These are phyloP conservation scores for Montipora foliosa DNA, from an alignment of 64 coral and sea anemone genomes.

Conservation along the genomic window DNA sequence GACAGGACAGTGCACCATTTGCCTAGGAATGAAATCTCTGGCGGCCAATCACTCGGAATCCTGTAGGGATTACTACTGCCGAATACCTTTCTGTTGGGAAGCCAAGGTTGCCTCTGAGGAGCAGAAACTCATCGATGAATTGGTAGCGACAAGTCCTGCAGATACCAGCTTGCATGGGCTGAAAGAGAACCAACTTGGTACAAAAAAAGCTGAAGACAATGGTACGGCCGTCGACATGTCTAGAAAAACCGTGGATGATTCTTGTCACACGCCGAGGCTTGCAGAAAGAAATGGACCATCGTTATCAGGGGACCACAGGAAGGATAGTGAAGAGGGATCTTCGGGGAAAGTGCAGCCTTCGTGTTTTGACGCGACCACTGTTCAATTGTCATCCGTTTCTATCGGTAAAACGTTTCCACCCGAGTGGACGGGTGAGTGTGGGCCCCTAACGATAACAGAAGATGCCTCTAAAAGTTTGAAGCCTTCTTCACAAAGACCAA, in stretches of 20 bases:
- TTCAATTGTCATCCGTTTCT: not conserved
- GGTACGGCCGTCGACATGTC: not conserved
- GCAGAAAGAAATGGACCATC: not conserved
- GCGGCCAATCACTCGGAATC: conserved; percentile 28
- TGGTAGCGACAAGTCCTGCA: not conserved
- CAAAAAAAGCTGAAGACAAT: not conserved
- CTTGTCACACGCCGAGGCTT: not conserved
- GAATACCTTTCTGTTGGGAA: conserved; percentile 31
- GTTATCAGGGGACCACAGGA: not conserved
- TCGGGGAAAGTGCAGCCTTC: not conserved
- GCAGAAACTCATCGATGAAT: conserved; percentile 31
- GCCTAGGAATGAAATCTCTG: conserved; percentile 28
- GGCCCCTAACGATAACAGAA: too few relatives aligned
- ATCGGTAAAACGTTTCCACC: not conserved
- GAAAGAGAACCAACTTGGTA: not conserved
- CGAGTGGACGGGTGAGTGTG: not conserved
- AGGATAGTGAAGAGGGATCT: not conserved
- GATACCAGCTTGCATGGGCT: not conserved
- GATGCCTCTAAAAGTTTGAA: not conserved
- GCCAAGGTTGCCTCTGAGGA: conserved; percentile 28
- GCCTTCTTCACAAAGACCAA: not conserved
- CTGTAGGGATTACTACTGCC: conserved; percentile 28
- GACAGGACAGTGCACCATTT: conserved; percentile 10
- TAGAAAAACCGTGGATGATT: not conserved
- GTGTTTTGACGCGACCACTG: not conserved